Percentiles rank a stretch among this genome's conserved stretches.
Conservation (phyloP, 2,888 invertebrate species). For the Dascillus cervinus region DNA sequence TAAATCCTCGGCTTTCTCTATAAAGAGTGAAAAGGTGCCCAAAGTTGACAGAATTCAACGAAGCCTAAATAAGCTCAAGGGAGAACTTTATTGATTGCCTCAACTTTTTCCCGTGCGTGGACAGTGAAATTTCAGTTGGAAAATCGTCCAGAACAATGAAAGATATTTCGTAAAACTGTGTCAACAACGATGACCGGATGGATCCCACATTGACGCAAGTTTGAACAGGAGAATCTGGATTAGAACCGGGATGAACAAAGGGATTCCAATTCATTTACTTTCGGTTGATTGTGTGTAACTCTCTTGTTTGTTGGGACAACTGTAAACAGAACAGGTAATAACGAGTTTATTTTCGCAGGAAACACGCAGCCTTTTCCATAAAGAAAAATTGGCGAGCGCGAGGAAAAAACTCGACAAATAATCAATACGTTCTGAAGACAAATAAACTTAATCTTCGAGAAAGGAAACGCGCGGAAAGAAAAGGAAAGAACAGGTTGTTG, state of each 20-base stretch:
- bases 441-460: conserved; percentile 27
- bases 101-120: too few relatives aligned
- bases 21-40: conserved; percentile 19
- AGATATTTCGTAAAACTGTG: too few relatives aligned
- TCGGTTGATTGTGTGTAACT: conserved; percentile 29
- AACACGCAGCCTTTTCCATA: neutral
- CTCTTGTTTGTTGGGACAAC: conserved; percentile 26
- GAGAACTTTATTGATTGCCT: conserved; percentile 16
- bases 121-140: too few relatives aligned
- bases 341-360: conserved; percentile 9
- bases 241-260: conserved; percentile 27
- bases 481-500: conserved; percentile 23
- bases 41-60: conserved; percentile 21
- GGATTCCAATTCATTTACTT: conserved; percentile 32
- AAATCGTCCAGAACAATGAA: too few relatives aligned
- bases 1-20: conserved; percentile 16
- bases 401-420: conserved; percentile 2
- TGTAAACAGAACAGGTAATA: conserved; percentile 24
- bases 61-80: conserved; percentile 18
- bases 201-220: too few relatives aligned
- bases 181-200: too few relatives aligned
- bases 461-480: conserved; percentile 17
- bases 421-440: conserved; percentile 21
- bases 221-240: conserved; percentile 20
- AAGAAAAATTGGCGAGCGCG: neutral